Base-by-base conservation (phyloP, 2,113 vertebrate species). In the Gopherus flavomarginatus region DNA sequence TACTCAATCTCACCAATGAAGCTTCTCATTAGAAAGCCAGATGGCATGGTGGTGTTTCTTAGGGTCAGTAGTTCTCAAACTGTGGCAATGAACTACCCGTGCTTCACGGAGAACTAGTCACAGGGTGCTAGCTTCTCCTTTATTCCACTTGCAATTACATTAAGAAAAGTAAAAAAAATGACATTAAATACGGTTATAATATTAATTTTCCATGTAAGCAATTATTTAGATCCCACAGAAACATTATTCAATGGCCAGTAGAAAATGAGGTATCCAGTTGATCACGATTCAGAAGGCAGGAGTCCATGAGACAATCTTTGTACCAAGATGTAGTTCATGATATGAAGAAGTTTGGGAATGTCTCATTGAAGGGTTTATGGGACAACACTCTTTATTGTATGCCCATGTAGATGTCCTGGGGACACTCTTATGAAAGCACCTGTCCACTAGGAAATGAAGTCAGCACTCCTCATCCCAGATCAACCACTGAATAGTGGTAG, bases 401-500 rank as follows among this genome's bases (percentile, higher is more conserved):
- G 94, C 87, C 90, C 75, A n/a, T 88, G 49, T 85, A 57, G 78
- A 78, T 4, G 83, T 72, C 10, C 86, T 56, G 75, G 65, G 78
- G 90, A 54, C 54, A 88, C 84, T 38, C 91, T 96, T 93, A 80
- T 59, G 69, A 93, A 90, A 94, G 69, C 47, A 59, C 59, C 95
- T 65, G 83, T 54, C 92, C 54, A 81, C 85, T 86, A 49, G 87
- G 52, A 88, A 56, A 75, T 38, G 80, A 92, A 84, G 24, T 50
- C 52, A 44, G 94, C 69, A 80, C 96, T 44, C 91, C 89, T 97
- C 94, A 96, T 95, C 93, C 95, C 65, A 17, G 11, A 90, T 53
- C 47, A 87, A 82, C 89, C 91, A 94, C 92, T 88, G 90, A 95
- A 92, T 53, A 72, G 65, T 38, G 65, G 19, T 38, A 52, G 82